Percentiles rank a stretch among this genome's conserved stretches.
Conservation (phyloP, 1,140 invertebrate genomes). For the Drosophila saltans region DNA sequence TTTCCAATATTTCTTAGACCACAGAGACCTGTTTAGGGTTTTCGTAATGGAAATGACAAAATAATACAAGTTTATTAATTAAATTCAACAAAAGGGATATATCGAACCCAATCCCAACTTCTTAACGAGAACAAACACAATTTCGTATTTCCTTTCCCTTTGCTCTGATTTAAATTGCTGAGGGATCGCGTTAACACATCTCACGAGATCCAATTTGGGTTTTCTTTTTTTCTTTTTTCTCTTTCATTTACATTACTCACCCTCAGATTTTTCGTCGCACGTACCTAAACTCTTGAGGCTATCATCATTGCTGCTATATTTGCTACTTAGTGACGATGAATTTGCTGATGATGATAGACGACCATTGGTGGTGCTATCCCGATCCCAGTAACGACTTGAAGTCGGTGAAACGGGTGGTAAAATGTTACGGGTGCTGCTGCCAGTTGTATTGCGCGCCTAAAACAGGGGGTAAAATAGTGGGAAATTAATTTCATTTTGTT, state of each 20-base stretch:
- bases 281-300: constrained; percentile 48
- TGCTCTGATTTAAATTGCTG: too few species aligned
- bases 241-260: constrained; percentile 38
- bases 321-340: constrained; percentile 53
- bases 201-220: neutral
- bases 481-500: constrained; percentile 19
- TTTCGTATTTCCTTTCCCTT: too few species aligned
- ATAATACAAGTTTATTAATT: too few species aligned
- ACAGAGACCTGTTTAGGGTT: constrained; percentile 87
- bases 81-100: too few species aligned
- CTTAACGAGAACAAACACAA: too few species aligned
- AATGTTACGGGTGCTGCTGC: constrained; percentile 52
- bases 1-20: constrained; percentile 96
- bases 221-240: neutral
- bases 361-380: constrained; percentile 42
- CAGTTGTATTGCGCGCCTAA: constrained; percentile 59
- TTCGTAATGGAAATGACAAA: too few species aligned
- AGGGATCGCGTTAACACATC: too few species aligned
- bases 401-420: constrained; percentile 78
- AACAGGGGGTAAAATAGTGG: constrained; percentile 31
- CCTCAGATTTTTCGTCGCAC: constrained; percentile 74
- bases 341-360: constrained; percentile 43
- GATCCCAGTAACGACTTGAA: constrained; percentile 75
- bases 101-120: too few species aligned
- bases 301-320: constrained; percentile 59